A percentile compares a stretch with the other conserved stretches of the same genome.
These are phyloP conservation scores for Vidua chalybeata DNA, from an alignment of 2,113 vertebrate species.

Conservation along the genomic window DNA sequence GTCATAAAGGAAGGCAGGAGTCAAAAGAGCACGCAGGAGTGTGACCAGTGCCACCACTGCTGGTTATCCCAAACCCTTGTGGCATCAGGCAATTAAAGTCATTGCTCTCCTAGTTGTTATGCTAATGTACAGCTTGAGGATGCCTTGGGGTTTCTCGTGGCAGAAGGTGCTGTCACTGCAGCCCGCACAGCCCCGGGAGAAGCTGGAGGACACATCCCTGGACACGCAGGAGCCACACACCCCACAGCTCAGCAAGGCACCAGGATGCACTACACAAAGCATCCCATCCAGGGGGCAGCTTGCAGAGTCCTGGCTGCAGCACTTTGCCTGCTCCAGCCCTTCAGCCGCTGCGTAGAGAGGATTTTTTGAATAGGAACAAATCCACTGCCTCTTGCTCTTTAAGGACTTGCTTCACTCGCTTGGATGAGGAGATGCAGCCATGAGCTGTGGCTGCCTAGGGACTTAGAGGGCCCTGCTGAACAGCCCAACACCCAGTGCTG, in stretches of 20 bases:
- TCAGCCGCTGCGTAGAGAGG: accelerated
- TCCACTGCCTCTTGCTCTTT: neutral
- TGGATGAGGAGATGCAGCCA: neutral
- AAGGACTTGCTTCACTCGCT: accelerated
- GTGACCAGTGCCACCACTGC: neutral
- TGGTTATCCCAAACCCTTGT: neutral
- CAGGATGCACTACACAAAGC: neutral
- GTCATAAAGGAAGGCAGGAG: neutral
- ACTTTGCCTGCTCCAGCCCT: neutral
- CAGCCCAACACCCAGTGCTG: accelerated
- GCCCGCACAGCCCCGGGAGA: neutral
- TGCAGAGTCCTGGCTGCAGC: neutral
- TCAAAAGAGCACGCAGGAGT: neutral
- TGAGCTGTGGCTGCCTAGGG: neutral
- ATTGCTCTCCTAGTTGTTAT: neutral
- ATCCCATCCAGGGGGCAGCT: neutral
- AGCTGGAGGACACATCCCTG: neutral
- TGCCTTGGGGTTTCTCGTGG: neutral
- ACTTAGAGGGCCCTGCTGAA: neutral
- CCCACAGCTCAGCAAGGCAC: neutral
- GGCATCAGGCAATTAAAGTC: neutral
- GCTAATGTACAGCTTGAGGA: neutral
- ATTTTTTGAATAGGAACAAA: neutral
- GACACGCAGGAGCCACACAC: neutral
- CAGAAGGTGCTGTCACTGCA: neutral